These are phyloP conservation scores for Virgularia gustaviana DNA, from an alignment of 92 coral and sea anemone genomes.

Conservation along the genomic window DNA sequence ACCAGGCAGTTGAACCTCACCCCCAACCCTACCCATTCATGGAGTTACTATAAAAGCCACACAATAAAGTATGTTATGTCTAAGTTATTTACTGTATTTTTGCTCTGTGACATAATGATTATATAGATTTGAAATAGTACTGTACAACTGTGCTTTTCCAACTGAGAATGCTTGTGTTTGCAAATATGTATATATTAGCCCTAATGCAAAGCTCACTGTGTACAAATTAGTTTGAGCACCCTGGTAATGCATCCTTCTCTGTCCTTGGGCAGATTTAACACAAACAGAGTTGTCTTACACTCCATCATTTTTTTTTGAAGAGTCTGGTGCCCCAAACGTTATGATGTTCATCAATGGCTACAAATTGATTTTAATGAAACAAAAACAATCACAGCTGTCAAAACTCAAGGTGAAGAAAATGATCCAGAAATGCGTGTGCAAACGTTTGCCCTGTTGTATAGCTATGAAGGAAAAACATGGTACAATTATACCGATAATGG, in stretches of 20 bases:
- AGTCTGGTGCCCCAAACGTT: constrained; percentile 67
- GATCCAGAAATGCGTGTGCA: constrained; percentile 37
- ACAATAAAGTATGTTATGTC: too few relatives aligned
- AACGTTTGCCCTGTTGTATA: constrained; percentile 54
- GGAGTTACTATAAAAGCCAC: too few relatives aligned
- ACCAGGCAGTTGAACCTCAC: too few relatives aligned
- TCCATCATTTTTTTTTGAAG: constrained; percentile 20
- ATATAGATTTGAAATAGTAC: too few relatives aligned
- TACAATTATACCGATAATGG: constrained; percentile 63
- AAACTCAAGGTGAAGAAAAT: constrained; percentile 48
- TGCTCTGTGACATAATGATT: too few relatives aligned
- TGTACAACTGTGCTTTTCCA: too few relatives aligned
- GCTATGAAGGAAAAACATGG: constrained; percentile 69
- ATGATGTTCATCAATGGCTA: constrained; percentile 49
- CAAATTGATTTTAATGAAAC: constrained; percentile 69
- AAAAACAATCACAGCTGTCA: constrained; percentile 63
- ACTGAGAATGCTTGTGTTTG: too few relatives aligned
- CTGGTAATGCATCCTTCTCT: background rate
- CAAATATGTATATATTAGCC: too few relatives aligned
- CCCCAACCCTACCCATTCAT: too few relatives aligned
- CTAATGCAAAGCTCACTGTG: too few relatives aligned
- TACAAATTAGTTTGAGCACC: too few relatives aligned
- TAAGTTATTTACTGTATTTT: too few relatives aligned
- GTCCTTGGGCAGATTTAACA: background rate
- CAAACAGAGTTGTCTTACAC: background rate